phyloP scores from a whole-genome alignment of 2,888 invertebrate genomes.

The Perizoma flavofasciatum region DNA sequence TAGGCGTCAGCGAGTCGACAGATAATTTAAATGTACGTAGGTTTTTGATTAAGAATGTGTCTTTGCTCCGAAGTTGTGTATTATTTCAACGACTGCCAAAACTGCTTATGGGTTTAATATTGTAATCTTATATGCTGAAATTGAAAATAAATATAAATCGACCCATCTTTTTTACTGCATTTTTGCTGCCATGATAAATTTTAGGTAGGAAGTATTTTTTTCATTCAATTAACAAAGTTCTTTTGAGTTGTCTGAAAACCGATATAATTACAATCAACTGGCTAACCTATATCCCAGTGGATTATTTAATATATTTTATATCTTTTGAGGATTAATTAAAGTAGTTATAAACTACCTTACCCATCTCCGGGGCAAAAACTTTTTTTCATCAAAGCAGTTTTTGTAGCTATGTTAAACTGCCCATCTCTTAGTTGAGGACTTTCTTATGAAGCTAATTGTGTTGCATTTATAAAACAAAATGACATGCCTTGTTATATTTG shows the following conservation, averaged over 20 bases:
- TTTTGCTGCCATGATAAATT: too few relatives aligned
- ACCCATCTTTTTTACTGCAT: too few relatives aligned
- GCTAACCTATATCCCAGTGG: constrained; percentile 1
- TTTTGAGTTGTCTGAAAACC: too few relatives aligned
- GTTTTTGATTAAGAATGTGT: too few relatives aligned
- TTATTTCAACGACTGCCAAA: too few relatives aligned
- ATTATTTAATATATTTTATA: constrained; percentile 39
- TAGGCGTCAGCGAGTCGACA: constrained; percentile 36
- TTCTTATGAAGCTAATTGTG: constrained; percentile 20
- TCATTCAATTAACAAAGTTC: too few relatives aligned
- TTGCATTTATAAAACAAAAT: constrained; percentile 27
- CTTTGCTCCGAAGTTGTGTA: too few relatives aligned
- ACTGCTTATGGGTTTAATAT: too few relatives aligned
- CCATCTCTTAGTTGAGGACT: constrained; percentile 12
- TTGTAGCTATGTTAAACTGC: constrained; percentile 29
- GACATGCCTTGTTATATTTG: constrained; percentile 20
- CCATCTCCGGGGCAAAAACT: constrained; percentile 29
- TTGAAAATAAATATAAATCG: too few relatives aligned
- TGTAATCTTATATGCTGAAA: too few relatives aligned
- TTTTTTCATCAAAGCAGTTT: constrained; percentile 30
- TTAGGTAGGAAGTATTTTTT: too few relatives aligned
- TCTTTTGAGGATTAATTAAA: constrained; percentile 43
- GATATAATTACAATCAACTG: too few relatives aligned
- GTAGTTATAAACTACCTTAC: constrained; percentile 35
- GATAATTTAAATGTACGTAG: neutral